Evolutionary conservation across 1,140 invertebrate species (phyloP), one percentile per base, ranked within the genome.

Genomic region (Zelostemma sp.): DNA sequence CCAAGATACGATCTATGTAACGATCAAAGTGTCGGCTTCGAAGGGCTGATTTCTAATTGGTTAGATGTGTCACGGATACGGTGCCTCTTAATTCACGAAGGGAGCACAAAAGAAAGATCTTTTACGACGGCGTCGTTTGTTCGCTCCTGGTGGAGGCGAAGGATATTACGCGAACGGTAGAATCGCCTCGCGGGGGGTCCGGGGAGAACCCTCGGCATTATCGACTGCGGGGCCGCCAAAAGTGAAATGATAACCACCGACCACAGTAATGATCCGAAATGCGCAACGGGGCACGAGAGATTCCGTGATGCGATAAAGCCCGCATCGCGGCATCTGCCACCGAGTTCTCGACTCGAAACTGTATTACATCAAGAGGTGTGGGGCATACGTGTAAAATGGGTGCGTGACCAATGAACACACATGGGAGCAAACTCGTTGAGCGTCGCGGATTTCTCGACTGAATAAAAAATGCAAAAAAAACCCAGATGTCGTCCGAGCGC

Each of bases 191-290:
- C 77, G 73, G 78, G 78, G 71, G 77, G 73, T 65, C 66, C 46
- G n/a, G 45, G 35, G 40, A n/a, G n/a, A 12, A 68, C 21, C 47
- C 31, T 55, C 31, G 35, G 25, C 45, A 74, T 74, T 71, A 74
- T 72, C 69, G 58, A 17, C n/a, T 14, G 48, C 15, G 55, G 67
- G 54, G 53, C 58, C 47, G 46, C 68, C 61, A 68, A 74, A 77
- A 77, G 68, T 72, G 73, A 79, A 80, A 79, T 68, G 76, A 77
- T 77, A 78, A 74, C 68, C 68, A 49, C 56, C 72, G 58, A 73
- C 53, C 45, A 61, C 49, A 55, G 51, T 75, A 79, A 77, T 78
- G 72, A 80, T 77, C 67, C 46, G 57, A 67, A 72, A 73, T 66
- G 65, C 51, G 77, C 72, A 63, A 55, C 57, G 21, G 58, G 31